Conservation (phyloP, 2,797 vertebrate genomes). For the Rhinichthys osculus region DNA sequence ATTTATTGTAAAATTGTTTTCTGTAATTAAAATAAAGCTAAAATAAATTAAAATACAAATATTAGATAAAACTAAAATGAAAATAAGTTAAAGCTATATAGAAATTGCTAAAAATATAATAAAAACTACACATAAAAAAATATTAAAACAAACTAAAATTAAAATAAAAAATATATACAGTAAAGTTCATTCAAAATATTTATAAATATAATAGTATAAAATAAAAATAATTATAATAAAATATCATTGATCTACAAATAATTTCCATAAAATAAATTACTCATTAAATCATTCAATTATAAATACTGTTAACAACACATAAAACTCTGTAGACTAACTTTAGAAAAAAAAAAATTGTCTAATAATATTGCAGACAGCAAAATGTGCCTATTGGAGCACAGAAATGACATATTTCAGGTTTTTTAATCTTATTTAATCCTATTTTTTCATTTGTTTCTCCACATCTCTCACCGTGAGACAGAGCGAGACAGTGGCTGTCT, state of each 20-base stretch:
- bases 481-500: slow-evolving; percentile 84
- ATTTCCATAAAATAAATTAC: not conserved
- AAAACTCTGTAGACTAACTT: not conserved
- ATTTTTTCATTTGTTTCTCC: not conserved
- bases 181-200: not conserved
- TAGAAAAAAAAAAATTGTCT: not conserved
- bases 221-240: not conserved
- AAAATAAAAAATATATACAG: not conserved
- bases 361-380: not conserved
- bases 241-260: not conserved
- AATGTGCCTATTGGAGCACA: not conserved
- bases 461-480: slow-evolving; percentile 79
- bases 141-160: not conserved
- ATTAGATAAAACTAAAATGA: not conserved
- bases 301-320: not conserved
- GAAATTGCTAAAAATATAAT: not conserved
- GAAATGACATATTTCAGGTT: too few relatives aligned
- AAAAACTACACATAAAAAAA: not conserved
- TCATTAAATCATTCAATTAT: not conserved
- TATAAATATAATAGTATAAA: not conserved
- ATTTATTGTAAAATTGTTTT: not conserved
- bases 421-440: not conserved
- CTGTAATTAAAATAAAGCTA: not conserved
- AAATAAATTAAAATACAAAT: not conserved
- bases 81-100: not conserved